A percentile compares a stretch with the other conserved stretches of the same genome.
Conservation (phyloP, 2,888 invertebrate genomes). For the Villa cingulata region DNA sequence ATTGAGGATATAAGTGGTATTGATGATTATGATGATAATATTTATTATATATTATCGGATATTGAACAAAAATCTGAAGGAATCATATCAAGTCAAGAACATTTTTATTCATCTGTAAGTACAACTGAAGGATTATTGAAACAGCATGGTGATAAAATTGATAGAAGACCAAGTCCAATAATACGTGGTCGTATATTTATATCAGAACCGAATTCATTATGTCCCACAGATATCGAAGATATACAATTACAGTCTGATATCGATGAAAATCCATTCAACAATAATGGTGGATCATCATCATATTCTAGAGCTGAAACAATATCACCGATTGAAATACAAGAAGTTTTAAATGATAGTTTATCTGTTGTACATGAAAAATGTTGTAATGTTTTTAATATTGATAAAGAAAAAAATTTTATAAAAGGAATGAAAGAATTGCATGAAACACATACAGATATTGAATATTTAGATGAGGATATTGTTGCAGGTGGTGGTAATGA, state of each 20-base stretch:
- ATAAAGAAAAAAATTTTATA: slow-evolving; percentile 39
- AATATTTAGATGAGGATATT: slow-evolving; percentile 38
- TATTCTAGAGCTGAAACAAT: slow-evolving; percentile 21
- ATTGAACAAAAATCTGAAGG: slow-evolving; percentile 7
- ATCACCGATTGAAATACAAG: slow-evolving; percentile 32
- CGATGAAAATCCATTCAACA: slow-evolving; percentile 30
- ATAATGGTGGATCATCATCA: slow-evolving; percentile 1
- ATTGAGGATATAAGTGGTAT: slow-evolving; percentile 36
- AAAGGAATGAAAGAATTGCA: slow-evolving; percentile 36
- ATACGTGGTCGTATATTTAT: not conserved
- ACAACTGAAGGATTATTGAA: slow-evolving; percentile 13
- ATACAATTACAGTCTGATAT: slow-evolving; percentile 36
- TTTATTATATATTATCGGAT: slow-evolving; percentile 11
- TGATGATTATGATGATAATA: slow-evolving; percentile 30
- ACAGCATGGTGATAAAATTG: not conserved
- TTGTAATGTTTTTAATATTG: slow-evolving; percentile 34
- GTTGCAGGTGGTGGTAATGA: not conserved
- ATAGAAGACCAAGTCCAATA: slow-evolving; percentile 13
- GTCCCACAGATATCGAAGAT: slow-evolving; percentile 38
- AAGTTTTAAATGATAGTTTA: slow-evolving; percentile 34
- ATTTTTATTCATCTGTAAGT: slow-evolving; percentile 15
- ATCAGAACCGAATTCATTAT: slow-evolving; percentile 11
- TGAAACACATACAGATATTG: slow-evolving; percentile 41
- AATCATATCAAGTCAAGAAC: slow-evolving; percentile 13
- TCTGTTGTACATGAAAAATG: slow-evolving; percentile 37